Evolutionary conservation across 2,888 invertebrate species (phyloP), one percentile per base, ranked within the genome.

Genomic region (Lacanobia wlatinum): DNA sequence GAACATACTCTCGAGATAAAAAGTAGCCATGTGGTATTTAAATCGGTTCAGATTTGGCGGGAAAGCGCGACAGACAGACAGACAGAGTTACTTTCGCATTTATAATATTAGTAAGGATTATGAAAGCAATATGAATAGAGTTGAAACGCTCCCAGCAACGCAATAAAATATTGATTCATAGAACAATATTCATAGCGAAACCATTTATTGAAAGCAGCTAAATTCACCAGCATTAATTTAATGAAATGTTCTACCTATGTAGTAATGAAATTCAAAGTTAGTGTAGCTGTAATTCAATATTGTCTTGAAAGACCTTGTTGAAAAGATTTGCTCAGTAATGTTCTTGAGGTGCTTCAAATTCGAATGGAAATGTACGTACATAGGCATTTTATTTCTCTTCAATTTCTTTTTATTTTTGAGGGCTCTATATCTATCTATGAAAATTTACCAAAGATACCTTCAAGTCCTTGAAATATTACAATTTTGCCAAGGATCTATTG

Each of bases 181-280:
- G 52, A 56, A 56, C 58, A 80, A 34, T 67, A 69, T 63, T 62
- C 50, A 75, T 10, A 43, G n/a, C 28, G 23, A 55, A 58, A 48
- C 21, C 65, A 69, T 76, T 75, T 66, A 74, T 80, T 64, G 61
- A 68, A 75, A 38, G 34, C 61, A 8, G 10, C 63, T 60, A 50
- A 72, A 43, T 53, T 48, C 43, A 40, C 18, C 40, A 48, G 21
- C 12, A 61, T 64, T 46, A 43, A 63, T 66, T 53, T 40, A 73
- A 63, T 79, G 7, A n/a, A 56, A 70, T 61, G 0, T 43, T 8
- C 14, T 48, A 21, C 18, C 38, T 59, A 7, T 52, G 18, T 28
- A 58, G 14, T n/a, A 55, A 43, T 73, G n/a, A 28, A 65, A 46
- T 63, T 72, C n/a, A 53, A 18, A 60, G 5, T 61, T 53, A 50